Base-by-base conservation (phyloP, 2,113 vertebrate genomes). In the Calidris pugnax region DNA sequence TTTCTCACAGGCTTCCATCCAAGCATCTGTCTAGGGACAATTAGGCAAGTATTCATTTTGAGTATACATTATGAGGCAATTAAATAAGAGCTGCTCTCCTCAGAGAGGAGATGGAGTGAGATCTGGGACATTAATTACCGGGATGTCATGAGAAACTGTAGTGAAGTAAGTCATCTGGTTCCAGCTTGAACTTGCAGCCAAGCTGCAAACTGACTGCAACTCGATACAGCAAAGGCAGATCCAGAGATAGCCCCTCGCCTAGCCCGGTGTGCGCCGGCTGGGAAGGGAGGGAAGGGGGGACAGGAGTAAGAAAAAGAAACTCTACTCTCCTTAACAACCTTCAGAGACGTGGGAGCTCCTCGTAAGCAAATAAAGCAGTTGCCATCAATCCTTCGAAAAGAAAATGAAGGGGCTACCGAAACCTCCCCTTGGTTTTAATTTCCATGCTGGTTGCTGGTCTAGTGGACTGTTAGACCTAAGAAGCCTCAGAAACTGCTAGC, bases 1-100 rank as follows among this genome's bases (percentile, higher is more conserved):
- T 91, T 94, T 94, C 86, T 90, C 89, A 90, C 23, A 83, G 92
- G 91, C 90, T 83, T 77, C 89, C 69, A 69, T 97, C 91, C 96
- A 97, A 92, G 69, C 74, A 48, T 56, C 77, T 87, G 89, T 57
- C 92, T 62, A 67, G 81, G 93, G 78, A 95, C 84, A 96, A 87
- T 88, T 71, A 87, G 76, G 26, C 57, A 37, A 75, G 56, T 72
- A 78, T 76, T 97, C 85, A 69, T 87, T 92, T 2, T 76, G 33
- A 41, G 37, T 86, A 64, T 81, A 83, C 84, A 86, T 92, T 66
- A 80, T 78, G 86, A 93, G 75, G 81, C 87, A 94, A 95, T 96
- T 96, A 92, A 97, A 95, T 33, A 63, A 71, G 59, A 93, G 51
- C 71, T 78, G 47, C 2, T 43, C 87, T 92, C 51, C 86, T 91